Percentiles rank a stretch among this genome's conserved stretches.
Conservation (phyloP, 2,797 vertebrate genomes). For the Myotis findleyi region DNA sequence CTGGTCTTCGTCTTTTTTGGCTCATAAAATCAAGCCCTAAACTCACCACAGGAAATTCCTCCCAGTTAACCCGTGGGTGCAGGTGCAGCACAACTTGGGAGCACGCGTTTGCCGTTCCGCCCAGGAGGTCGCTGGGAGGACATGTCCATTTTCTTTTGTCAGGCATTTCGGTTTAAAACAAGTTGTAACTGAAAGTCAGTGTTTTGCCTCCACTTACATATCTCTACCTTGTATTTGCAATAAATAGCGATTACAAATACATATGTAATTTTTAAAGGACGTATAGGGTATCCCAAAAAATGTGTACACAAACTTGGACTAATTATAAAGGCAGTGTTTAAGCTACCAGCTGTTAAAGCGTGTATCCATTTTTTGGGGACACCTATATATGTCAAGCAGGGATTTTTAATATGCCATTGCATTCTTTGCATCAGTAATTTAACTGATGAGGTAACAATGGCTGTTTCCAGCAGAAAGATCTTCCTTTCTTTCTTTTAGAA, state of each 20-base stretch:
- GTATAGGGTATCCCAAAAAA: too few species aligned
- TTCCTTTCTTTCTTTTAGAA: neutral
- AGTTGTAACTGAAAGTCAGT: neutral
- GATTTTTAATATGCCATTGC: neutral
- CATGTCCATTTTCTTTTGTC: neutral
- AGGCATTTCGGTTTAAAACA: slow-evolving; percentile 10
- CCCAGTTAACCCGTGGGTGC: neutral
- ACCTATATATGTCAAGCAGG: neutral
- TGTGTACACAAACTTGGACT: too few species aligned
- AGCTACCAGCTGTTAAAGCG: too few species aligned
- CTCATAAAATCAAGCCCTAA: neutral
- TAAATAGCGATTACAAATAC: neutral
- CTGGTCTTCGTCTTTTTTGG: neutral
- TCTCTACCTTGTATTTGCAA: neutral
- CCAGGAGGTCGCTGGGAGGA: neutral
- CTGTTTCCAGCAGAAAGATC: neutral
- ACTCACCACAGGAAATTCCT: neutral
- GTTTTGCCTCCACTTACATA: neutral
- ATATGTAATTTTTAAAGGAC: neutral
- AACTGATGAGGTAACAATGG: neutral
- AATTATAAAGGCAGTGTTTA: too few species aligned
- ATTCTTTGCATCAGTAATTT: neutral
- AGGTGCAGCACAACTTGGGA: neutral
- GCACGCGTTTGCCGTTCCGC: neutral
- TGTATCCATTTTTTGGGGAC: too few species aligned